Percentiles rank a stretch among this genome's conserved stretches.
These are phyloP conservation scores for Aldabrachelys gigantea DNA, from an alignment of 2,113 vertebrate genomes.

Conservation along the genomic window DNA sequence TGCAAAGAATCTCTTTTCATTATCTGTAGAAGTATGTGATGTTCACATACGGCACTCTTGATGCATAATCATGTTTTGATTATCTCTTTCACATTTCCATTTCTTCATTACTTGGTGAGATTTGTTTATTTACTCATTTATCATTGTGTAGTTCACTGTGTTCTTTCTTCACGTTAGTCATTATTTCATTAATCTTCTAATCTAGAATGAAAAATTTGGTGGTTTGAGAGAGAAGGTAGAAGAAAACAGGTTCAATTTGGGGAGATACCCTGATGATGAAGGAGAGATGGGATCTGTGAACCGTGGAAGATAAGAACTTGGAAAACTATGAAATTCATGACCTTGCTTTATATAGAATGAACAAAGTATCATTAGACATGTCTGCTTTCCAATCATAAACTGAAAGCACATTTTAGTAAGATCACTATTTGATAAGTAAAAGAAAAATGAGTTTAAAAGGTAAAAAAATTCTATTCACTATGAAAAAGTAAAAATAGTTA, in stretches of 20 bases:
- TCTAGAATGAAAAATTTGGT: conserved; percentile 61
- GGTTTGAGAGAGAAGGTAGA: conserved; percentile 35
- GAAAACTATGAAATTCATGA: conserved; percentile 64
- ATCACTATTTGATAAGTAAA: conserved; percentile 5
- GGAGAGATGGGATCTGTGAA: conserved; percentile 75
- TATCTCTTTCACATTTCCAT: conserved; percentile 9
- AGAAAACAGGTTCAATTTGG: conserved; percentile 62
- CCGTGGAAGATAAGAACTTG: conserved; percentile 69
- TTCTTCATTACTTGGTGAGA: conserved; percentile 33
- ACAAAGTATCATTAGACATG: conserved; percentile 16
- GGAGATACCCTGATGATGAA: conserved; percentile 68
- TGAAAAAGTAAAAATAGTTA: conserved; percentile 7
- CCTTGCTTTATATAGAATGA: conserved; percentile 39
- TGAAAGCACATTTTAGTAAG: conserved; percentile 17
- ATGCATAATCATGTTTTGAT: conserved; percentile 22
- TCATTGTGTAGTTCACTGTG: conserved; percentile 53
- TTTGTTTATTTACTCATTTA: conserved; percentile 56
- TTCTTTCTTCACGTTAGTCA: conserved; percentile 58
- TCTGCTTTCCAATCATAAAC: conserved; percentile 33
- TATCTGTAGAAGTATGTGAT: background rate
- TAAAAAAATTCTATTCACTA: background rate
- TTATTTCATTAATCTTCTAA: conserved; percentile 75
- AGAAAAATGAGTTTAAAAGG: background rate
- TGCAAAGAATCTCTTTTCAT: background rate
- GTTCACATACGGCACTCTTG: background rate